Base-by-base conservation (phyloP, 2,888 invertebrate species). In the Catotricha subobsoleta region DNA sequence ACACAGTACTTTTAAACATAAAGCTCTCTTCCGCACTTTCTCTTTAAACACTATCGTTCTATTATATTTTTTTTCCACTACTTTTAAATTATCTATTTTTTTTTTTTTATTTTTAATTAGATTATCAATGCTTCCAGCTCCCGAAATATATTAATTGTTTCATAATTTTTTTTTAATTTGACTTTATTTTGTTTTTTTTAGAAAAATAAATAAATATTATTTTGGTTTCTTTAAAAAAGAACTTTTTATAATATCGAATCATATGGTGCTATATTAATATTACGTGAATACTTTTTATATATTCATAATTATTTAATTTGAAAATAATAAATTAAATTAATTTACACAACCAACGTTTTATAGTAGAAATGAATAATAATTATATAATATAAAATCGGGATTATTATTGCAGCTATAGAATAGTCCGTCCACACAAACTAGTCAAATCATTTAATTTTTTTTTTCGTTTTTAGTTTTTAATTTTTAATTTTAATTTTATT, bases 251-350 rank as follows among this genome's bases (percentile, higher is more conserved):
- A 12, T 39, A 31, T 43, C 40, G 46, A 45, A 52, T 50, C 52
- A 52, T 50, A 51, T 49, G 48, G 50, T 49, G 51, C 50, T 60
- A 56, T 55, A 52, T 56, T 31, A 33, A 20, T 20, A 20, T 20
- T 35, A 20, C 7, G n/a, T 29, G 4, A 12, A 12, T 9, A 10
- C 7, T 29, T 37, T 36, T 39, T 39, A 40, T 44, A 28, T 45
- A 42, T 42, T 37, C 42, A 31, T 40, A 44, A 43, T 39, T 38
- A 44, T 41, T 39, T 41, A 43, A 40, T 21, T 27, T n/a, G n/a
- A n/a, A n/a, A n/a, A n/a, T n/a, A n/a, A n/a, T n/a, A n/a, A n/a
- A n/a, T n/a, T n/a, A n/a, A n/a, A n/a, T n/a, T n/a, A n/a, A n/a
- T n/a, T n/a, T n/a, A n/a, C n/a, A n/a, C n/a, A n/a, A n/a, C n/a